These are phyloP conservation scores for Tachycineta bicolor DNA, from an alignment of 2,113 vertebrate genomes.

Conservation along the genomic window DNA sequence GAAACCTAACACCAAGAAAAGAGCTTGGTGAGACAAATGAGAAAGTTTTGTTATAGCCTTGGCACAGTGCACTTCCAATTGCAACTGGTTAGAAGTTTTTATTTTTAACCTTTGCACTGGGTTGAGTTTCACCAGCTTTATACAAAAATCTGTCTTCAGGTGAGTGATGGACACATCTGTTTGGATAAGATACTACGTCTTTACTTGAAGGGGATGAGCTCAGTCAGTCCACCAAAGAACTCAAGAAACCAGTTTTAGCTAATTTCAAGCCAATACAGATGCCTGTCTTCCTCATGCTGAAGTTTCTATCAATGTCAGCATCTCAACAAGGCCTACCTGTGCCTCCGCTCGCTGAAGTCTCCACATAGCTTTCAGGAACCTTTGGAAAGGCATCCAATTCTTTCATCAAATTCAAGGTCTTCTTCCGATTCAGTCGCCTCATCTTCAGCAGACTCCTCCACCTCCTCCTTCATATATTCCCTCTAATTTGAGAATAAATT, in stretches of 20 bases:
- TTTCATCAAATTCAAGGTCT: slow-evolving; percentile 92
- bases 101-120: not conserved
- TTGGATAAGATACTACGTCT: not conserved
- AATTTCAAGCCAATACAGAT: not conserved
- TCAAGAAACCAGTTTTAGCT: not conserved
- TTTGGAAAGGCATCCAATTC: slow-evolving; percentile 98
- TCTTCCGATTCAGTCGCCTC: slow-evolving; percentile 94
- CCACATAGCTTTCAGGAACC: slow-evolving; percentile 95
- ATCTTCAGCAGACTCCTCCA: slow-evolving; percentile 76
- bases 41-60: not conserved
- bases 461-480: slow-evolving; percentile 77
- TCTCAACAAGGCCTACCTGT: slow-evolving; percentile 79
- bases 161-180: not conserved
- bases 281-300: not conserved
- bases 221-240: not conserved
- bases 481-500: slow-evolving; percentile 42
- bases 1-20: not conserved
- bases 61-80: not conserved
- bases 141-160: not conserved
- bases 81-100: not conserved
- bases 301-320: not conserved
- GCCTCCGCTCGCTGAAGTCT: slow-evolving; percentile 90
- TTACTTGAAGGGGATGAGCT: not conserved
- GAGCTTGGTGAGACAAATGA: not conserved
- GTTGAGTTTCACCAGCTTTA: not conserved